These are phyloP conservation scores for Drosophila nikananu DNA, from an alignment of 1,140 invertebrate species.

Conservation along the genomic window DNA sequence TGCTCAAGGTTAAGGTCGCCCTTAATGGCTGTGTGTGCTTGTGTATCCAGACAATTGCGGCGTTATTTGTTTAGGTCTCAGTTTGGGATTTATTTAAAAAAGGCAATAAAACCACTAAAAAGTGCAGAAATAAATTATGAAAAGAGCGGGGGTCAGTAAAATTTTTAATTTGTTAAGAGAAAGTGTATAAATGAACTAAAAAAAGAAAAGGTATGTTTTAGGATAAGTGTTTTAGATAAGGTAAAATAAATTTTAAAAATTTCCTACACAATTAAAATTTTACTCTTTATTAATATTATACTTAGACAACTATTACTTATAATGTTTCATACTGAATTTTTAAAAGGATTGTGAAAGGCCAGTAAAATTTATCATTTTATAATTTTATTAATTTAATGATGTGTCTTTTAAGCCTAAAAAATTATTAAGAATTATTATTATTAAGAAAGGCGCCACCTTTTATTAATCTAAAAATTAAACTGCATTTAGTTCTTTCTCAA, in stretches of 20 bases:
- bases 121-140: background rate
- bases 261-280: too few species aligned
- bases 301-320: too few species aligned
- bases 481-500: background rate
- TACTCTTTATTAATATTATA: background rate
- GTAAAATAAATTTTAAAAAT: too few species aligned
- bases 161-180: background rate
- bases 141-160: background rate
- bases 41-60: constrained; percentile 6
- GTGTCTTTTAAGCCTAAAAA: background rate
- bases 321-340: too few species aligned
- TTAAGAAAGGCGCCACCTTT: background rate
- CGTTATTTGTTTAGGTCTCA: constrained; percentile 28
- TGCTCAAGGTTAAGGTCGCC: constrained; percentile 54
- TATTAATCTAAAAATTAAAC: background rate
- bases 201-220: background rate
- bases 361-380: too few species aligned
- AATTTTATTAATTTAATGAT: background rate
- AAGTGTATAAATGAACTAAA: background rate
- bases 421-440: too few species aligned
- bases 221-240: background rate
- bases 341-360: too few species aligned
- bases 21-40: constrained; percentile 1
- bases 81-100: constrained; percentile 4
- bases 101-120: background rate